phyloP scores from a whole-genome alignment of 2,888 invertebrate species.

The Eupeodes luniger region DNA sequence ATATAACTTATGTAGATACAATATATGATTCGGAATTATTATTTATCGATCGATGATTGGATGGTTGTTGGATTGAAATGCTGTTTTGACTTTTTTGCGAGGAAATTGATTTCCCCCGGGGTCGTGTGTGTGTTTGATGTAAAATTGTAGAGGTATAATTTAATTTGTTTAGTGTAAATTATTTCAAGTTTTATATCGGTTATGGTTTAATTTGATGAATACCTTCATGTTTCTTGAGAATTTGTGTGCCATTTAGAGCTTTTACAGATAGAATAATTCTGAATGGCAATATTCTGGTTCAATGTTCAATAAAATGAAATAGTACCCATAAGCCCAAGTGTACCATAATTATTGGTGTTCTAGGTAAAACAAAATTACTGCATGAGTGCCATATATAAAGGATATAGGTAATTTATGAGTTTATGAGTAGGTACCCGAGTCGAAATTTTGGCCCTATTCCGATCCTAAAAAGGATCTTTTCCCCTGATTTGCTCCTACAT shows the following conservation, averaged over 20 bases:
- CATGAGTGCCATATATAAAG: too few relatives aligned
- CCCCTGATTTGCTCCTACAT: too few relatives aligned
- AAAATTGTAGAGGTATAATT: neutral
- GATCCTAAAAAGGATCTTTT: too few relatives aligned
- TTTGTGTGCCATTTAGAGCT: neutral
- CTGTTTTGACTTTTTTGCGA: neutral
- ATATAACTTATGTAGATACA: neutral
- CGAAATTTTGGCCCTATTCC: too few relatives aligned
- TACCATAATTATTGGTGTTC: too few relatives aligned
- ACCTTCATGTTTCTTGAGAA: neutral
- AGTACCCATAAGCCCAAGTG: too few relatives aligned
- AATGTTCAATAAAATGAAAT: too few relatives aligned
- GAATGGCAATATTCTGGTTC: too few relatives aligned
- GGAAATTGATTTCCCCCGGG: constrained; percentile 11
- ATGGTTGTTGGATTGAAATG: constrained; percentile 9
- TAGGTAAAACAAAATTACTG: too few relatives aligned
- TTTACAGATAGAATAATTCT: too few relatives aligned
- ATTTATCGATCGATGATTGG: constrained; percentile 17
- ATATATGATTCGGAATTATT: neutral
- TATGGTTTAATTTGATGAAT: neutral
- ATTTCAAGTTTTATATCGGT: neutral
- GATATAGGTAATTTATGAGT: too few relatives aligned
- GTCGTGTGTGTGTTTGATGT: neutral
- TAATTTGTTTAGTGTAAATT: neutral
- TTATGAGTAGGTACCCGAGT: too few relatives aligned